These are phyloP conservation scores for Oophaga sylvatica DNA, from an alignment of 2,797 vertebrate genomes.

Conservation along the genomic window DNA sequence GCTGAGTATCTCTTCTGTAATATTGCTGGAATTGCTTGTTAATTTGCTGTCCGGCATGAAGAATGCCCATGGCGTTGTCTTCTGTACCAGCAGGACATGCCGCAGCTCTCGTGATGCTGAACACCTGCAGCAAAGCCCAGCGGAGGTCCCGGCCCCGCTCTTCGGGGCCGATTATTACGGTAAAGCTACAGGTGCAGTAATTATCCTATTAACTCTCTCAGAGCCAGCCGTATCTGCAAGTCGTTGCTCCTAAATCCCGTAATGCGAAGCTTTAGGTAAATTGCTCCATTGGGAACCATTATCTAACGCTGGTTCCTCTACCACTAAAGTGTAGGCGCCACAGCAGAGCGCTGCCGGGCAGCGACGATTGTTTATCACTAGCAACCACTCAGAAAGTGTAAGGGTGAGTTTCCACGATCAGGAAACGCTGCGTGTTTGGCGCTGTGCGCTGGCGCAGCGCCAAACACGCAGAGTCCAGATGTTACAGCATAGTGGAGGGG, in stretches of 20 bases:
- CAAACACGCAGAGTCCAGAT: too few relatives aligned
- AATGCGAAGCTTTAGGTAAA: slow-evolving; percentile 31
- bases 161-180: slow-evolving; percentile 4
- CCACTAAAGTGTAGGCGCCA: neutral
- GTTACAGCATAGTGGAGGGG: too few relatives aligned
- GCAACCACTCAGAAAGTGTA: neutral
- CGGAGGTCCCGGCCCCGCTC: neutral
- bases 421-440: too few relatives aligned
- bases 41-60: neutral
- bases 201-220: slow-evolving; percentile 30
- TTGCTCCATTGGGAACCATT: slow-evolving; percentile 44
- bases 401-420: too few relatives aligned
- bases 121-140: slow-evolving; percentile 45
- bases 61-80: neutral
- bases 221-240: neutral
- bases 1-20: neutral
- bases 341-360: neutral
- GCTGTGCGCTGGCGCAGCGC: too few relatives aligned
- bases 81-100: neutral
- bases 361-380: neutral
- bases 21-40: neutral
- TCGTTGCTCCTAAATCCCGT: neutral
- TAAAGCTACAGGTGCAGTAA: slow-evolving; percentile 41
- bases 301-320: neutral
- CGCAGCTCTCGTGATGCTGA: neutral